phyloP scores from a whole-genome alignment of 2,888 invertebrate species.

The Crematogaster levior region DNA sequence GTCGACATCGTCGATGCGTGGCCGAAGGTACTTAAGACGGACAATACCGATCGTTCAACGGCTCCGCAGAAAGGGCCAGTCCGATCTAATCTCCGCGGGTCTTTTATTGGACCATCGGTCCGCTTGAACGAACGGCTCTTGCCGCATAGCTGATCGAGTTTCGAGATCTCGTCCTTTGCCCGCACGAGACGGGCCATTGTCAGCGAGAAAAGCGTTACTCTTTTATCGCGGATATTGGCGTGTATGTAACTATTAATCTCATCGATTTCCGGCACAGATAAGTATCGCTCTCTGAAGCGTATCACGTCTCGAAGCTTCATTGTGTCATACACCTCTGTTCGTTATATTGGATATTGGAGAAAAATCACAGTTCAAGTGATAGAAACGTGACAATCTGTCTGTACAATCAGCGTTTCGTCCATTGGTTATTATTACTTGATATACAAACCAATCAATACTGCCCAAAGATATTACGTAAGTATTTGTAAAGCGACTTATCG shows the following conservation, averaged over 20 bases:
- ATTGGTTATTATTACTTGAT: slow-evolving; percentile 4
- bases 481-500: neutral
- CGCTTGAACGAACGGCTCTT: slow-evolving; percentile 23
- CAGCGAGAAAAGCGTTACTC: slow-evolving; percentile 28
- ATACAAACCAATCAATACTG: neutral
- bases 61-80: slow-evolving; percentile 30
- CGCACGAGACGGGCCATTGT: neutral
- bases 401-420: neutral
- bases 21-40: slow-evolving; percentile 41
- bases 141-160: slow-evolving; percentile 34
- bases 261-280: slow-evolving; percentile 38
- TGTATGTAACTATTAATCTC: slow-evolving; percentile 29
- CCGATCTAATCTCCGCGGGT: slow-evolving; percentile 58
- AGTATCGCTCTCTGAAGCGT: slow-evolving; percentile 17
- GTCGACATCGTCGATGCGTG: slow-evolving; percentile 46
- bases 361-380: neutral
- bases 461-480: neutral
- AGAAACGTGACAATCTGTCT: slow-evolving; percentile 14
- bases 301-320: slow-evolving; percentile 1
- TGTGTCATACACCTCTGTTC: neutral
- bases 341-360: slow-evolving; percentile 9
- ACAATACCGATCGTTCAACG: slow-evolving; percentile 58
- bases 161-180: slow-evolving; percentile 17
- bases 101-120: slow-evolving; percentile 55
- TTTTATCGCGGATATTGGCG: slow-evolving; percentile 46